Evolutionary conservation across 2,113 vertebrate species (phyloP), one percentile per base, ranked within the genome.

Genomic region (Leucosticte australis): DNA sequence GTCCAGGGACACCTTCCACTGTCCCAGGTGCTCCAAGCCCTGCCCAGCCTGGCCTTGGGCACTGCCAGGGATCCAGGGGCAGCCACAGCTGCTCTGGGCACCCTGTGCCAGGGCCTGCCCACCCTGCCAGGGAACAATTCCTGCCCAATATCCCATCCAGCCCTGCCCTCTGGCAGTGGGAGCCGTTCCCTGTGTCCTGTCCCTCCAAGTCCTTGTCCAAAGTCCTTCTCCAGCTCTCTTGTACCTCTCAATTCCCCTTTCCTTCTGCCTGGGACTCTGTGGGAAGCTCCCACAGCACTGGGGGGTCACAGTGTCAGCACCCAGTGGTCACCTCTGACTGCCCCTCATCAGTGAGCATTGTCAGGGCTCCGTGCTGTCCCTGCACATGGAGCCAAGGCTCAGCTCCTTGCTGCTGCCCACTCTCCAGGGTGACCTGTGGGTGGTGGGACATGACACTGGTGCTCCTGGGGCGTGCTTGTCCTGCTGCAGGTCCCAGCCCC

Each of bases 381-480:
- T 63, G 46, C 31, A 18, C 16, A 12, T 13, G 23, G 46, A 71
- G 44, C 55, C 3, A 4, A 39, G 70, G 31, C 33, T 68, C 7
- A 7, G 41, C 71, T 46, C 60, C 22, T 28, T 13, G 52, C 57
- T 46, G 70, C 47, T 1, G 3, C 13, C 26, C 7, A 2, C 49
- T 79, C 35, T 42, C 33, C 60, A 47, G 17, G 2, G 3, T 39
- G 67, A 28, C 19, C 35, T 1, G 1, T 46, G 23, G 11, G 18
- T 7, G 24, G 55, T 42, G 49, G 59, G 39, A 47, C 0, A 0
- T 24, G 71, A 6, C 33, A 31, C 23, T 19, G 30, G 13, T 81
- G 52, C 33, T 64, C 33, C 28, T 0, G 0, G n/a, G 21, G 19
- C 0, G 0, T 33, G 14, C 50, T 69, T 0, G 1, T 62, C 41